Evolutionary conservation across 2,888 invertebrate genomes (phyloP), one percentile per base, ranked within the genome.

Genomic region (Falcaria lacertinaria): DNA sequence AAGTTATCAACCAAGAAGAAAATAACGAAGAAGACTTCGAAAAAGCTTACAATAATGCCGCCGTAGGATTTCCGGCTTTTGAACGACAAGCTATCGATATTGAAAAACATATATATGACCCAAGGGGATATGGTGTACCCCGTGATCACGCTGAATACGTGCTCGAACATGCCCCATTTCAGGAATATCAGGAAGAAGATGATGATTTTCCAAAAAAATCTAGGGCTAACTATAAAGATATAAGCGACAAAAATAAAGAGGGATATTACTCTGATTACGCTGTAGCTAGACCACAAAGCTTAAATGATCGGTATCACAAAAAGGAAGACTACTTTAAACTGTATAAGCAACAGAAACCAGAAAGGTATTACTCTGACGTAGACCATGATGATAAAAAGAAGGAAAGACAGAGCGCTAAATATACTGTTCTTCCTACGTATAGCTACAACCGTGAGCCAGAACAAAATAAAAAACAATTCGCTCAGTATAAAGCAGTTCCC

Each of bases 11-110:
- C 16, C 68, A 74, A n/a, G 80, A 84, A 46, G 79, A 80, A 52
- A 82, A 87, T 41, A 81, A 69, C 34, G 89, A 90, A 56, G 78
- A 89, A 58, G 80, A 86, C 48, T 90, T 89, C 52, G 88, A 89
- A 52, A 81, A 80, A 39, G 81, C 80, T 2, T 90, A 89, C 42
- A 78, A 85, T 59, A 68, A 86, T 41, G 76, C 89, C 13, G 87
- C 89, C 0, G 69, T 70, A 41, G 89, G 88, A 4, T 90, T 89
- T 45, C 84, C 84, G 13, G 82, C 80, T 0, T 88, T 74, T 40
- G 69, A 74, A 34, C 53, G 58, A 11, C 64, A 74, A 34, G 50
- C 71, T 1, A 50, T 60, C 8, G 78, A 83, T 16, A 44, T 54
- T 6, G 87, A 86, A 54, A 83, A 79, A 47, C 76, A 82, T 14